Conservation (phyloP, 2,113 vertebrate species). For the Silurus asotus region DNA sequence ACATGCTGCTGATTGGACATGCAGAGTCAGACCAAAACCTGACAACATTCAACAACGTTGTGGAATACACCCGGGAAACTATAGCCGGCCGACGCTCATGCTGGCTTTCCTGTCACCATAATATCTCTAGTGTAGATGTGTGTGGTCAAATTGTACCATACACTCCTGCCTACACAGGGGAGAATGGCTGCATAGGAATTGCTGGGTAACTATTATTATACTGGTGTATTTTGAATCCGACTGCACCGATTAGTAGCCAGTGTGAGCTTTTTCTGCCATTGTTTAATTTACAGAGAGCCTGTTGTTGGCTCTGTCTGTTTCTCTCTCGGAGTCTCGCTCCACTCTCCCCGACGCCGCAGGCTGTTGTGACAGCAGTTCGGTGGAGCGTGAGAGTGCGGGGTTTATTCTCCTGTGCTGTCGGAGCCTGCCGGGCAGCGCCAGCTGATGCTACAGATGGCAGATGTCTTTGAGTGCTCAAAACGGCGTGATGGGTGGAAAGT, state of each 20-base stretch:
- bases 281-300: background rate
- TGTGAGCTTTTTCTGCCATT: background rate
- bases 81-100: conserved; percentile 32
- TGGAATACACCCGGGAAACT: too few relatives aligned
- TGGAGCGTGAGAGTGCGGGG: conserved; percentile 23
- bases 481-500: conserved; percentile 82
- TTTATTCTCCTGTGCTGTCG: conserved; percentile 36
- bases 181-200: background rate
- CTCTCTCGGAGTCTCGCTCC: background rate
- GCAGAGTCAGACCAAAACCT: too few relatives aligned
- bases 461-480: conserved; percentile 78
- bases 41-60: too few relatives aligned
- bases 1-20: too few relatives aligned
- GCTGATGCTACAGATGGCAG: conserved; percentile 88
- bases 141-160: background rate
- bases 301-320: background rate
- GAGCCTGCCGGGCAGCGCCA: conserved; percentile 73
- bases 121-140: background rate
- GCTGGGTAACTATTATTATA: background rate
- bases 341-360: conserved; percentile 11
- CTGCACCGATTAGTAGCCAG: background rate
- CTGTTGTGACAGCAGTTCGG: conserved; percentile 51
- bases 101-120: conserved; percentile 48
- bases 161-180: background rate
- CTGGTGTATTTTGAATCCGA: conserved; percentile 1